Evolutionary conservation across 2,888 invertebrate genomes (phyloP), one percentile per base, ranked within the genome.

Genomic region (Anagyrus pseudococci): DNA sequence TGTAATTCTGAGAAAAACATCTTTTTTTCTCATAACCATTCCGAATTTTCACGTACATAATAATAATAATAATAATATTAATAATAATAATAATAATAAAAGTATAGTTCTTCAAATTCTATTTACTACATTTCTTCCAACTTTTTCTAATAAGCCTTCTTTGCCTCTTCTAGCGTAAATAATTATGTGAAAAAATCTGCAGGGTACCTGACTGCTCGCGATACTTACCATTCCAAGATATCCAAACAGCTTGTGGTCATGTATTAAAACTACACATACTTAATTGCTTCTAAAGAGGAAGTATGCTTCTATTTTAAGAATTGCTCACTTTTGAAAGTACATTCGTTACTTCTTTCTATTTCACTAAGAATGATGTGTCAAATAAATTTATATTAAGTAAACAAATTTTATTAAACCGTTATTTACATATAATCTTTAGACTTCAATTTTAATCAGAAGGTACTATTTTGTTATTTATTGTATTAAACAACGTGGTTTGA

Each of bases 31-130:
- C 20, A 53, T 25, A 58, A 58, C 20, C 62, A 62, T 62, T 66
- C 55, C 62, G 52, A 56, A 59, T 56, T 58, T 58, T 62, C 29
- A 58, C n/a, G 17, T 47, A 47, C 46, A 46, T 60, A 59, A 44
- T 20, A 15, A 23, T 10, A 15, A 7, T 7, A 44, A 44, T 10
- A 20, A 44, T 13, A 7, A 10, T 23, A 49, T 41, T 60, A 59
- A 44, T 20, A 15, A 23, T 10, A 15, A 7, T 7, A 44, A 44
- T 10, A 20, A 44, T 13, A 7, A 10, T 23, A 49, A 15, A 56
- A 22, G 44, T 52, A 56, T 55, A 56, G 26, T 58, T 7, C 7
- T 17, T 29, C 2, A 17, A 50, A 23, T 47, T 6, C 25, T 43
- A 41, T 37, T 48, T 40, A 37, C 43, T 8, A 43, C 29, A 54